Base-by-base conservation (phyloP, 1,140 invertebrate species). In the Lepeophtheirus salmonis region DNA sequence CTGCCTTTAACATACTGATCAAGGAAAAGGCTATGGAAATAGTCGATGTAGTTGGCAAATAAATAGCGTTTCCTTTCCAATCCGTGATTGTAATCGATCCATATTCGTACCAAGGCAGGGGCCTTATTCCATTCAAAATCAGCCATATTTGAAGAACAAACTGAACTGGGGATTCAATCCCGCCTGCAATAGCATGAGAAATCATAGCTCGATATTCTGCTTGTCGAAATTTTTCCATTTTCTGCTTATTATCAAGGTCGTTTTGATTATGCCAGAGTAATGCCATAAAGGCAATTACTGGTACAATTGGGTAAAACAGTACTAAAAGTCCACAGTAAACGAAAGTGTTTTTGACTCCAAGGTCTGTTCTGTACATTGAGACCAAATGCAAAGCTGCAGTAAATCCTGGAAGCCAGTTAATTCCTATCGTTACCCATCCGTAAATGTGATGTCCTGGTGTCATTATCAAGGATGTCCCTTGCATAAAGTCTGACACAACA, bases 101-200 rank as follows among this genome's bases (percentile, higher is more conserved):
- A 18, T 16, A 18, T 16, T 18, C 50, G 10, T 16, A 16, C 50
- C 50, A 52, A 21, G 50, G 50, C 21, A 18, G n/a, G 12, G 50
- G 50, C 50, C n/a, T 10, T 12, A 18, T 52, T 10, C 50, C 50
- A 52, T 52, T 52, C n/a, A 16, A 21, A 52, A 52, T 52, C 50
- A 52, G 20, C 50, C 50, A 52, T 10, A 52, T 52, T 22, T 52
- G 50, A 52, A 52, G 21, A 21, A 52, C n/a, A 52, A 52, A 16
- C 50, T 22, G 21, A 52, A 52, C 30, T 6, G 30, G 30, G n/a
- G 30, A 41, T n/a, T 41, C 30, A 41, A 41, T 41, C 6, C 30
- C 30, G 6, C 30, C 30, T n/a, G 30, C 30, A 41, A 41, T 41
- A 6, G 30, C 30, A 41, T 41, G 30, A 41, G 30, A 41, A 41